Base-by-base conservation (phyloP, 2,797 vertebrate species). In the Propithecus perrieri region DNA sequence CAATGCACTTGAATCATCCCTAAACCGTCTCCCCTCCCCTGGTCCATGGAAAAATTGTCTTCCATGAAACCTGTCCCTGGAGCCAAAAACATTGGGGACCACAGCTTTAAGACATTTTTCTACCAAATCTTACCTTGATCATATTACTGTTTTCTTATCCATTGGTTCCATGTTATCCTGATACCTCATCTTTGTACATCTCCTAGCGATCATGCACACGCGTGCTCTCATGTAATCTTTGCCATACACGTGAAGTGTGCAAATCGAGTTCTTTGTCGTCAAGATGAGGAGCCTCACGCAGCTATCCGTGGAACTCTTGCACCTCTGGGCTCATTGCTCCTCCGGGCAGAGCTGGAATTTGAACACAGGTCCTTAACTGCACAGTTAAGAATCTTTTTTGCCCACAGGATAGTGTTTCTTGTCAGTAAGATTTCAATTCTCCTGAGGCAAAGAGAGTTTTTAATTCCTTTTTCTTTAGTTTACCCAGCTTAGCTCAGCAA, bases 171-270 rank as follows among this genome's bases (percentile, higher is more conserved):
- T 3, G 38, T 7, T 24, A 28, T 13, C 38, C 43, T 9, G 1
- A 22, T 17, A 10, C 17, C 28, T n/a, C 6, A 8, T 3, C 0
- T 9, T 4, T 2, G 11, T 5, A 1, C 13, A 0, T 69, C 85
- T 46, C 28, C 0, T 1, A 2, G 50, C 5, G 0, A 0, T 33
- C 43, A 17, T 24, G 7, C 1, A 0, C 13, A 0, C 2, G 3
- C 2, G 0, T n/a, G 2, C 0, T 2, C 28, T 30, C 3, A 0
- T 14, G 4, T 30, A 1, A 0, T 7, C 35, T 86, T 53, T 50
- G 69, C 53, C 5, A 1, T 8, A 7, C 1, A 0, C 4, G 22
- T 38, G 28, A 4, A 50, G 28, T 20, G 41, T 20, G 20, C 0
- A 6, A 43, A 35, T n/a, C 1, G 17, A 4, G 7, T 1, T 41